Percentiles rank a stretch among this genome's conserved stretches.
Conservation (phyloP, 2,113 vertebrate species). For the Pseudolaguvia tuberculata region DNA sequence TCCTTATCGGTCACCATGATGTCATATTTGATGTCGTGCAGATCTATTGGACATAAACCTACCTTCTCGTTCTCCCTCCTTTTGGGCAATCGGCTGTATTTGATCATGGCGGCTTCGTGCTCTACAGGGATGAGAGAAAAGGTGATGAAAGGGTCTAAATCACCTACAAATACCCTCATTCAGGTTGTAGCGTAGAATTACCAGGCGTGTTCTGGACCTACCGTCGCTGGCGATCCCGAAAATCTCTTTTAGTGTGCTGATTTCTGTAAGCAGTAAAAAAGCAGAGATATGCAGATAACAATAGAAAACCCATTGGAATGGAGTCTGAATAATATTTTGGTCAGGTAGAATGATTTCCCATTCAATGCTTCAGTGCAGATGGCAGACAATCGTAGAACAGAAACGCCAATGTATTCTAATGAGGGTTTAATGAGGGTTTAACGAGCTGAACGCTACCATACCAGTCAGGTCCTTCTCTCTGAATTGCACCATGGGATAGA, state of each 20-base stretch:
- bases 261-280: slow-evolving; percentile 72
- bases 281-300: background rate
- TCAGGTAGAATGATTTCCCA: background rate
- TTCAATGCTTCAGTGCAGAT: slow-evolving; percentile 9
- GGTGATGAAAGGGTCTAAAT: background rate
- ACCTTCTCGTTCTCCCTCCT: slow-evolving; percentile 96
- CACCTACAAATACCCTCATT: background rate
- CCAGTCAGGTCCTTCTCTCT: slow-evolving; percentile 97
- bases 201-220: slow-evolving; percentile 57
- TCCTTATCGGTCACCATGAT: too few species aligned
- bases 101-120: slow-evolving; percentile 94
- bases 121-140: slow-evolving; percentile 65
- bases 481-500: slow-evolving; percentile 93
- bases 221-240: slow-evolving; percentile 89
- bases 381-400: background rate
- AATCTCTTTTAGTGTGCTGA: slow-evolving; percentile 95
- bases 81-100: slow-evolving; percentile 93
- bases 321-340: background rate
- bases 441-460: slow-evolving; percentile 54
- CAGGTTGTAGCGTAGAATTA: background rate
- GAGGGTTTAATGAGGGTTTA: slow-evolving; percentile 12
- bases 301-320: background rate
- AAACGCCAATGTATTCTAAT: background rate
- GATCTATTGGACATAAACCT: background rate
- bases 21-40: too few species aligned